Base-by-base conservation (phyloP, 2,113 vertebrate species). In the Gallinago paraguaiae region DNA sequence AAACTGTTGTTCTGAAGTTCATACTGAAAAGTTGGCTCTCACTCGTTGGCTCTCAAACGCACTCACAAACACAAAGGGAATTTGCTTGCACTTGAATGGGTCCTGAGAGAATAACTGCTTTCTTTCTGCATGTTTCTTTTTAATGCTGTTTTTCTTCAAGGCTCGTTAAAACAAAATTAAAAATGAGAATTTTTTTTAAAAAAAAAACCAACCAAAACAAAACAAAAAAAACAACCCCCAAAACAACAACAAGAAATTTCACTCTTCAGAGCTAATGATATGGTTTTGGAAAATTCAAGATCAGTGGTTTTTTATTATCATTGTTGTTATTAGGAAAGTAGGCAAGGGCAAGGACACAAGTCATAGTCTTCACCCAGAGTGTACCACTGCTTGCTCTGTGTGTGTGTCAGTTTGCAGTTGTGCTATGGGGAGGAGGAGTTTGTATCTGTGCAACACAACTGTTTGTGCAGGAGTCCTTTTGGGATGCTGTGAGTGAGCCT, bases 371-470 rank as follows among this genome's bases (percentile, higher is more conserved):
- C 3, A 2, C 11, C 24, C 54, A 18, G 54, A 81, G 46, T 2
- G 3, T 20, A 65, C 5, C 45, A 28, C 0, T 9, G 4, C 18
- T 57, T 51, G 16, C 22, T 30, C 39, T 25, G 2, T 14, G 8
- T 14, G 8, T 16, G 22, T 12, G 10, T 4, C 59, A 63, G 30
- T 8, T 15, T 69, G 76, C 75, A 59, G 54, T 8, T 81, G 30
- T 11, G 11, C 48, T 46, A 1, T 16, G 22, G 18, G 6, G 10
- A 54, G 57, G 27, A 57, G 35, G 9, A 39, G 5, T 9, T 31
- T 41, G 30, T n/a, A 27, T 19, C 65, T 57, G 53, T 48, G n/a
- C 35, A n/a, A 27, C 0, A 0, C 3, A 64, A 7, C 2, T 30
- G 13, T 10, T 10, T 4, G 2, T 7, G 9, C 30, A 82, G 65